Evolutionary conservation across 37 sponge, comb jelly and placozoan genomes (phyloP), one percentile per base, ranked within the genome.

Genomic region (Eunapius fragilis): DNA sequence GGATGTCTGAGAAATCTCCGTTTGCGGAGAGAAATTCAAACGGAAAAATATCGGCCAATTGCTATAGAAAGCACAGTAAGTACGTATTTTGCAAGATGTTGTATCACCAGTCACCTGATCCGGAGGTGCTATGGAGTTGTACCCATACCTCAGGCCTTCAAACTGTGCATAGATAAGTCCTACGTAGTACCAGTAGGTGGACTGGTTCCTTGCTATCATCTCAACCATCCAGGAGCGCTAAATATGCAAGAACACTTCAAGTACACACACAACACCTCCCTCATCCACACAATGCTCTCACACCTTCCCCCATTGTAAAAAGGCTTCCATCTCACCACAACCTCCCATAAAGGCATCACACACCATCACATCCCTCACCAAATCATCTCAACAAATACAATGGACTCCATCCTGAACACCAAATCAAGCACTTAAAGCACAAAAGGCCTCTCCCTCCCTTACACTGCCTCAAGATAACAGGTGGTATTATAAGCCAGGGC

Each of bases 1-100:
- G 3, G 31, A 90, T 69, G 71, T 90, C 90, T 31, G 85, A 38
- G 23, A 58, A 81, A 58, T 90, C 90, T 7, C 90, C 90, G 41
- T 45, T 76, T 1, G 86, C 90, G 81, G 17, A 25, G n/a, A 90
- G 82, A 27, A 90, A 49, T 33, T 90, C 90, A 77, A 90, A 90
- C 2, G 77, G 81, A 80, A 85, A 90, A 6, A 14, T 45, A 5
- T 90, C n/a, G n/a, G n/a, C 86, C 35, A 90, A 70, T 47, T 74
- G 37, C 90, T 90, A 47, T 35, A 58, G 58, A 17, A 58, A 17
- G 14, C 17, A 58, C 58, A 58, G 22, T 13, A 0, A 58, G 22
- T 58, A 4, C 7, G 1, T 58, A 1, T 19, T 19, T 17, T 58
- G 0, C 22, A 58, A 12, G 14, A 17, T 11, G 58, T 41, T 41